Percentiles rank a stretch among this genome's conserved stretches.
These are phyloP conservation scores for Andrena chrysosceles DNA, from an alignment of 2,888 invertebrate species.

Conservation along the genomic window DNA sequence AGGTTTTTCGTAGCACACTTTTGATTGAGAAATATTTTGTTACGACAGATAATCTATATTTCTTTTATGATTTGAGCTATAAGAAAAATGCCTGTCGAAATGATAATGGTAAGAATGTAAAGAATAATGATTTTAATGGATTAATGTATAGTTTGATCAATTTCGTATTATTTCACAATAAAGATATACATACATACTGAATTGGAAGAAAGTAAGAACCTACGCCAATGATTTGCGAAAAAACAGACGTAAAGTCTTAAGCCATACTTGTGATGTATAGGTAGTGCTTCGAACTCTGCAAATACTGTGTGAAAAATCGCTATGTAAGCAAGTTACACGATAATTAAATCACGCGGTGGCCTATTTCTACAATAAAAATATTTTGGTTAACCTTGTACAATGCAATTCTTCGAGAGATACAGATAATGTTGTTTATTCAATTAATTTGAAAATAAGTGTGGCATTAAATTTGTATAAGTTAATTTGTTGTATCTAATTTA, in stretches of 20 bases:
- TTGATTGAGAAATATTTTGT: constrained; percentile 2
- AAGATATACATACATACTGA: not conserved
- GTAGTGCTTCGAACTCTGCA: constrained; percentile 2
- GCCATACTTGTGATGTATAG: not conserved
- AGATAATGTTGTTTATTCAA: not conserved
- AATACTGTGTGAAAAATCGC: constrained; percentile 20
- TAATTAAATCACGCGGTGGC: constrained; percentile 6
- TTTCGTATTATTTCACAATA: not conserved
- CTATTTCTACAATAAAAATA: constrained; percentile 3
- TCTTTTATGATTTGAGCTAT: not conserved
- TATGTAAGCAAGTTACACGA: not conserved
- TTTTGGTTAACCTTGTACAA: not conserved
- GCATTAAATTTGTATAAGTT: too few species aligned
- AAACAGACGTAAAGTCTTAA: not conserved
- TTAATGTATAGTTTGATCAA: not conserved
- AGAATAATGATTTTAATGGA: not conserved
- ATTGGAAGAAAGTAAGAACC: not conserved
- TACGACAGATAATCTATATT: not conserved
- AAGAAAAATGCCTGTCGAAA: not conserved
- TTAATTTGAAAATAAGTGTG: too few species aligned
- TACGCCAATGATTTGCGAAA: not conserved
- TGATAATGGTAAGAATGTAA: not conserved
- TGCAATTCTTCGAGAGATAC: not conserved
- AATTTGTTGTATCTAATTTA: not conserved
- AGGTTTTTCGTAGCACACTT: not conserved